Evolutionary conservation across 1,140 invertebrate genomes (phyloP), one percentile per base, ranked within the genome.

Genomic region (Asobara japonica): DNA sequence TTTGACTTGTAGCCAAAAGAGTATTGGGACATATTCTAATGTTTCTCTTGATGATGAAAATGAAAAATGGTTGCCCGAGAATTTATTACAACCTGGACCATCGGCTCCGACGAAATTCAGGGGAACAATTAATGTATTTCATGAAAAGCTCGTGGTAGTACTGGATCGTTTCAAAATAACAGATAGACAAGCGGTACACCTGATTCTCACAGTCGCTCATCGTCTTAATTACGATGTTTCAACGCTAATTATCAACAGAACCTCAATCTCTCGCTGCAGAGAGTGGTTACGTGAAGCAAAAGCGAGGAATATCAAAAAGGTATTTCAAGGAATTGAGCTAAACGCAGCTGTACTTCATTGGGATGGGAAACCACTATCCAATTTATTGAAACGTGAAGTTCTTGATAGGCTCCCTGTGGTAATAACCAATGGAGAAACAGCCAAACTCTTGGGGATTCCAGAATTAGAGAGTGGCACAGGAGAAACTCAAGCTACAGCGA

Each of bases 361-460:
- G 72, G 72, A 77, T 36, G 76, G 71, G 20, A 77, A 77, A 74
- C 13, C 75, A 13, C 48, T 72, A 0, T 45, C 25, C 20, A 38
- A 71, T 64, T 30, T 65, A 45, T 2, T 41, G 18, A 65, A 65
- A 45, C 41, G 16, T 65, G 38, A 38, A 48, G 11, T 25, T n/a
- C 5, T 73, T 41, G 72, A 73, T 13, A 69, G 41, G 64, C 60
- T 73, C 20, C 72, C 72, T 1, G 16, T 73, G 38, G 65, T 73
- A 6, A 18, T 60, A 41, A 60, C 48, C 4, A 38, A 73, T 25
- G 62, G 65, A 29, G 51, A 68, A 0, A 18, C 31, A 33, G 73
- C 77, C 61, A 76, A 84, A 73, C 67, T 82, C 29, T 45, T 82
- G 6, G 75, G 74, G 8, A 76, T 82, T 48, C 82, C 82, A 65